Base-by-base conservation (phyloP, 2,888 invertebrate species). In the Frankliniella intonsa region DNA sequence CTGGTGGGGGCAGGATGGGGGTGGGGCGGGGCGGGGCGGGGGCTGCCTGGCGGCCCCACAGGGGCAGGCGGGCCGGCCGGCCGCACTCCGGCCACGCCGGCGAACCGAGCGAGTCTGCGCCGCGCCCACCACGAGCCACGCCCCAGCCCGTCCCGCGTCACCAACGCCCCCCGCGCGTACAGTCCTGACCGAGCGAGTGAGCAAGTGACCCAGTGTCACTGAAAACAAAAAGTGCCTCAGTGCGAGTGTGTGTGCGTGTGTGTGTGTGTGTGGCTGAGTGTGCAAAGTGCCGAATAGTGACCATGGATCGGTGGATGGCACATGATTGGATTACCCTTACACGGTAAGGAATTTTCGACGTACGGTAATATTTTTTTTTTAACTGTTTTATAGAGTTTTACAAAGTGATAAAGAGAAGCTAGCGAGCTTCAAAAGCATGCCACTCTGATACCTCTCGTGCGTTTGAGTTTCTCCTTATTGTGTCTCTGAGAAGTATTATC, bases 51-150 rank as follows among this genome's bases (percentile, higher is more conserved):
- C 55, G 55, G 55, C 19, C 22, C 69, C 69, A 10, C 14, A 55
- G 55, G 55, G 55, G 69, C n/a, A 69, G 69, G n/a, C 69, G 11
- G 8, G 69, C n/a, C 69, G 69, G 69, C 69, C 22, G 69, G 69
- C 69, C 69, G 7, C 25, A 10, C 69, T 25, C 22, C 69, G 69
- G 25, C 3, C 38, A 38, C 38, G 38, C 38, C 38, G 38, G 38
- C 38, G 38, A 38, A 38, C 38, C 38, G 38, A 38, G 38, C 38
- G 38, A 69, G 25, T 12, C 11, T 25, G 10, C 22, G 25, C 69
- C 22, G 69, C 12, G 69, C 69, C 69, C 22, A 12, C 69, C n/a
- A 5, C 38, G 22, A 12, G 8, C 25, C 22, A 25, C n/a, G 69
- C 69, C 22, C 69, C 22, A 11, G 69, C 69, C 22, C n/a, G n/a